A percentile compares a stretch with the other conserved stretches of the same genome.
Evolutionary conservation across 1,140 invertebrate genomes (phyloP).

Genomic region (Harpegnathos saltator): DNA sequence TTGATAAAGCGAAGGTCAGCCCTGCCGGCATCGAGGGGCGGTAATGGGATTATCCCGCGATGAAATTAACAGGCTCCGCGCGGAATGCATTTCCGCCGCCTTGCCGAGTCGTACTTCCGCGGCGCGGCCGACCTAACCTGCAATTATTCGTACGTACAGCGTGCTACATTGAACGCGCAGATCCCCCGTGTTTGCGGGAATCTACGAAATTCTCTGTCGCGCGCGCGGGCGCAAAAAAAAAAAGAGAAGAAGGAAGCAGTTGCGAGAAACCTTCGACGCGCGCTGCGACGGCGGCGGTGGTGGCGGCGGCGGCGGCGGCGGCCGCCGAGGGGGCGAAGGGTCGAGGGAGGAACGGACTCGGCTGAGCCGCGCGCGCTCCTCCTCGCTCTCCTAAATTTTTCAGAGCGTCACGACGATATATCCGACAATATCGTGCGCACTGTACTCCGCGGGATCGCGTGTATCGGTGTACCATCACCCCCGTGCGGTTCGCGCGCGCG

Average conservation of each 20-base stretch:
- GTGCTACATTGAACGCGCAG: no score
- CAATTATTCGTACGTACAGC: no score
- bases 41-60: neutral
- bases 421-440: slow-evolving; percentile 65
- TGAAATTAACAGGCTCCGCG: neutral
- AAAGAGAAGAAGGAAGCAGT: no score
- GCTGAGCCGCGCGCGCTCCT: slow-evolving; percentile 19
- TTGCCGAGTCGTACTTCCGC: neutral
- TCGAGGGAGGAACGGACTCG: slow-evolving; percentile 5
- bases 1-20: neutral
- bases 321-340: neutral
- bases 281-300: no score
- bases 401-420: slow-evolving; percentile 66
- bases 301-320: no score
- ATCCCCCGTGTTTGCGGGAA: no score
- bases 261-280: neutral
- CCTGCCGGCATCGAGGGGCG: neutral
- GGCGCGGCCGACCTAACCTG: no score
- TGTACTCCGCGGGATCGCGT: slow-evolving; percentile 35
- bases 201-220: no score
- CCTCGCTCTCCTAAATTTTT: slow-evolving; percentile 66
- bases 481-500: slow-evolving; percentile 42
- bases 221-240: no score
- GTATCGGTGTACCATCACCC: slow-evolving; percentile 54
- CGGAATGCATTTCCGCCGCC: neutral